These are phyloP conservation scores for Tupaia tana DNA, from an alignment of 2,113 vertebrate species.

Conservation along the genomic window DNA sequence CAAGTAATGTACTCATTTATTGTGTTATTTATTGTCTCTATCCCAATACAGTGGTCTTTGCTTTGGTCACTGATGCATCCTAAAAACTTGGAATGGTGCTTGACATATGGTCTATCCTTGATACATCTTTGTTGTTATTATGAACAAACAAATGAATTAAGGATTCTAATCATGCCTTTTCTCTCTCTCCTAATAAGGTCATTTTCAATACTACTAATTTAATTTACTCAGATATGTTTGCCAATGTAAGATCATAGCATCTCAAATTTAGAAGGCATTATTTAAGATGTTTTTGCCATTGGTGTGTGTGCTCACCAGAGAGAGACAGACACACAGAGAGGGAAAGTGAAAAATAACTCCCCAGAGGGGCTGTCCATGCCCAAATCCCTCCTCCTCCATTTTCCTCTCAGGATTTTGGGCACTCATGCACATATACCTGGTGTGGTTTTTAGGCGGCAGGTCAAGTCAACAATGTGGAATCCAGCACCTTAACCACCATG, in stretches of 20 bases:
- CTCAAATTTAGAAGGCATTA: neutral
- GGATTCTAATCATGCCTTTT: neutral
- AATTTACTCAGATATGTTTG: neutral
- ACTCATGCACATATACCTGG: too few species aligned
- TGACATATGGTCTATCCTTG: neutral
- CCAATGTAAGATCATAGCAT: neutral
- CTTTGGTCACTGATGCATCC: neutral
- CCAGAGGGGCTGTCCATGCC: too few species aligned
- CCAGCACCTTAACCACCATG: too few species aligned
- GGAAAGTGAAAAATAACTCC: too few species aligned
- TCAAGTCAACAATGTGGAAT: too few species aligned
- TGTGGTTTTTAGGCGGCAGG: too few species aligned
- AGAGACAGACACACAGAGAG: too few species aligned
- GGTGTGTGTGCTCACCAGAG: too few species aligned
- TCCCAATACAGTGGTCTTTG: neutral
- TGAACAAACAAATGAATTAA: neutral
- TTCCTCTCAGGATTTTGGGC: too few species aligned
- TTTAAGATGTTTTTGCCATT: too few species aligned
- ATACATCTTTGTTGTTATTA: neutral
- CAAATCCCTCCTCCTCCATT: too few species aligned
- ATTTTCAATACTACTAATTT: neutral
- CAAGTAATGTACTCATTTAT: neutral
- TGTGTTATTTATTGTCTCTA: neutral
- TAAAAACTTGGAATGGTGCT: neutral
- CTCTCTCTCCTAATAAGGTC: neutral